Evolutionary conservation across 2,797 vertebrate species (phyloP).

Genomic region (Streptopelia turtur): DNA sequence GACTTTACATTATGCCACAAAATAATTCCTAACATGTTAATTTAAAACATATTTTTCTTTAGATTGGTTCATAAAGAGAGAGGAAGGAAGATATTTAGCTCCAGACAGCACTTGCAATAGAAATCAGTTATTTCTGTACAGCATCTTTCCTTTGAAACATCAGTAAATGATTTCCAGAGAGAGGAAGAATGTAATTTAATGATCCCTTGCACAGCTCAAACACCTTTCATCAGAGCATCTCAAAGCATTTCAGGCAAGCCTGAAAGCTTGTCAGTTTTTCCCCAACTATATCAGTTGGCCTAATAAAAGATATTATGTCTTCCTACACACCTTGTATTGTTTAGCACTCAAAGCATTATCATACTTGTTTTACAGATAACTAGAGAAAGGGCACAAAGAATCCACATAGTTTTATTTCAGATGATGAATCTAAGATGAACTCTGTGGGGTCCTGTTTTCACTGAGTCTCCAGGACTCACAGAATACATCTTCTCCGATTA

Average conservation of each 20-base stretch:
- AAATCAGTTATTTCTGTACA: slow-evolving; percentile 58
- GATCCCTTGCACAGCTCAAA: slow-evolving; percentile 62
- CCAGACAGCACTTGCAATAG: slow-evolving; percentile 58
- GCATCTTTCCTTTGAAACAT: slow-evolving; percentile 64
- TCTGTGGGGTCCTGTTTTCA: slow-evolving; percentile 48
- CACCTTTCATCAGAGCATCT: slow-evolving; percentile 69
- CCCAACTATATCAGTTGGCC: slow-evolving; percentile 49
- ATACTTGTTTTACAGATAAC: slow-evolving; percentile 57
- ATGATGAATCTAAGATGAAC: slow-evolving; percentile 29
- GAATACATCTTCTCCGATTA: slow-evolving; percentile 30
- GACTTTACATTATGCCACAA: neutral
- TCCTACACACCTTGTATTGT: slow-evolving; percentile 67
- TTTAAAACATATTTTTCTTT: slow-evolving; percentile 61
- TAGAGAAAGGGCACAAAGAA: slow-evolving; percentile 43
- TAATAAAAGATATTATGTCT: slow-evolving; percentile 63
- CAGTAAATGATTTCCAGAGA: slow-evolving; percentile 70
- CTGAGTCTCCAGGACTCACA: slow-evolving; percentile 4
- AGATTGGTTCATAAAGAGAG: slow-evolving; percentile 51
- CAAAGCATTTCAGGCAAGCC: slow-evolving; percentile 63
- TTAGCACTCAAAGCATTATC: slow-evolving; percentile 65
- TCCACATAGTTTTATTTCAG: neutral
- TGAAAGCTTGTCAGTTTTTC: slow-evolving; percentile 64
- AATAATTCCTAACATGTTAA: slow-evolving; percentile 52
- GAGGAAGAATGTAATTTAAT: slow-evolving; percentile 68
- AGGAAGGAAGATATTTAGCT: slow-evolving; percentile 65